phyloP scores from a whole-genome alignment of 2,888 invertebrate genomes.

The Pachydiplax longipennis region DNA sequence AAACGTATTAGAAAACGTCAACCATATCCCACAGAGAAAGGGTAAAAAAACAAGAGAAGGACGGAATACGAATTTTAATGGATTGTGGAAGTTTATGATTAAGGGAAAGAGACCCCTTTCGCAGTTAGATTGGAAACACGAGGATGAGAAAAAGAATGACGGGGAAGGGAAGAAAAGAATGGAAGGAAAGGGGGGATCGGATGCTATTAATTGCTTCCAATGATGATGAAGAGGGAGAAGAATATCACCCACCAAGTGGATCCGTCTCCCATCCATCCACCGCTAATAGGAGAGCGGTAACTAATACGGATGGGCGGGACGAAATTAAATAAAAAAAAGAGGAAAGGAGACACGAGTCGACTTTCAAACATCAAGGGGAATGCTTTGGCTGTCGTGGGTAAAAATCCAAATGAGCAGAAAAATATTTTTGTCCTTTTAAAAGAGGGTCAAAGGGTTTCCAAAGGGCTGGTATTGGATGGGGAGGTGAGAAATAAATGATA shows the following conservation, averaged over 20 bases:
- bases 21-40: not conserved
- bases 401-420: constrained; percentile 6
- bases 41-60: not conserved
- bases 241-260: constrained; percentile 15
- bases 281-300: constrained; percentile 31
- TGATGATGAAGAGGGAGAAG: not conserved
- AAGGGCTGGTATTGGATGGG: too few species aligned
- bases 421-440: not conserved
- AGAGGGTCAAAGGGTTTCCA: not conserved
- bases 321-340: not conserved
- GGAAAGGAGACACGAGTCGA: not conserved
- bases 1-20: not conserved
- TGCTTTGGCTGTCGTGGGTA: not conserved
- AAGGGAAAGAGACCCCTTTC: not conserved
- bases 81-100: not conserved
- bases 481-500: constrained; percentile 2
- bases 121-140: not conserved
- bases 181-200: not conserved
- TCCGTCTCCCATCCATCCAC: not conserved
- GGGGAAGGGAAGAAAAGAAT: not conserved
- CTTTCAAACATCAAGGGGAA: not conserved
- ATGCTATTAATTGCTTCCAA: not conserved
- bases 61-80: not conserved
- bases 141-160: not conserved
- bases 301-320: not conserved